phyloP scores from a whole-genome alignment of 2,797 vertebrate species.

The Synanceia verrucosa region DNA sequence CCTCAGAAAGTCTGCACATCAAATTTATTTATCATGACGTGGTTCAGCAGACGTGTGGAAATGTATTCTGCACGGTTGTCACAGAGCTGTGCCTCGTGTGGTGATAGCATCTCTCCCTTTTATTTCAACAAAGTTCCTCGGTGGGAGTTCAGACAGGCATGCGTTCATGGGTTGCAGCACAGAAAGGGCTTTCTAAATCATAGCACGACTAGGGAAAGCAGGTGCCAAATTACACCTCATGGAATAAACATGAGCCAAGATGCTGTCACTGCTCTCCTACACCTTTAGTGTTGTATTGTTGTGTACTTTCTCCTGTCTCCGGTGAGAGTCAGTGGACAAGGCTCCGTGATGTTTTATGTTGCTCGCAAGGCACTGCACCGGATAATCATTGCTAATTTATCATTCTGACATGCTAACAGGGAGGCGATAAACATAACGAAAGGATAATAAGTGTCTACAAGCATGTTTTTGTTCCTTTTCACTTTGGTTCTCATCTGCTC shows the following conservation, averaged over 20 bases:
- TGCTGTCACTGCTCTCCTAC: conserved; percentile 28
- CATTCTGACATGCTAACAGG: conserved; percentile 68
- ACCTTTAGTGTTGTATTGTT: conserved; percentile 36
- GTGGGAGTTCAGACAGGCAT: conserved; percentile 37
- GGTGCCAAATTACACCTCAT: conserved; percentile 52
- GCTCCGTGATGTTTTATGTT: conserved; percentile 45
- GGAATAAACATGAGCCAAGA: conserved; percentile 61
- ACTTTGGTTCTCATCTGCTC: conserved; percentile 20
- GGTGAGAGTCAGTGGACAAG: conserved; percentile 34
- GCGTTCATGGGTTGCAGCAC: conserved; percentile 32
- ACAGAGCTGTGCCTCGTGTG: conserved; percentile 16
- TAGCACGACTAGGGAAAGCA: conserved; percentile 12
- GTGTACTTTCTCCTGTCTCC: conserved; percentile 26
- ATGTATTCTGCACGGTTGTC: conserved; percentile 37
- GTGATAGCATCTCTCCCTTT: conserved; percentile 41
- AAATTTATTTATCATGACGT: conserved; percentile 16
- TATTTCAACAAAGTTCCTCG: conserved; percentile 37
- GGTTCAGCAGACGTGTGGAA: conserved; percentile 15
- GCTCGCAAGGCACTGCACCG: conserved; percentile 40
- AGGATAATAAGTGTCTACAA: conserved; percentile 38
- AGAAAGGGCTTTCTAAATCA: conserved; percentile 38
- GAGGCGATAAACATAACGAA: conserved; percentile 66
- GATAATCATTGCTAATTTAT: conserved; percentile 74
- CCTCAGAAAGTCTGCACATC: conserved; percentile 32
- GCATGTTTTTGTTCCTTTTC: conserved; percentile 4